phyloP scores from a whole-genome alignment of 1,140 invertebrate genomes.

The Drosophila rhopaloa region DNA sequence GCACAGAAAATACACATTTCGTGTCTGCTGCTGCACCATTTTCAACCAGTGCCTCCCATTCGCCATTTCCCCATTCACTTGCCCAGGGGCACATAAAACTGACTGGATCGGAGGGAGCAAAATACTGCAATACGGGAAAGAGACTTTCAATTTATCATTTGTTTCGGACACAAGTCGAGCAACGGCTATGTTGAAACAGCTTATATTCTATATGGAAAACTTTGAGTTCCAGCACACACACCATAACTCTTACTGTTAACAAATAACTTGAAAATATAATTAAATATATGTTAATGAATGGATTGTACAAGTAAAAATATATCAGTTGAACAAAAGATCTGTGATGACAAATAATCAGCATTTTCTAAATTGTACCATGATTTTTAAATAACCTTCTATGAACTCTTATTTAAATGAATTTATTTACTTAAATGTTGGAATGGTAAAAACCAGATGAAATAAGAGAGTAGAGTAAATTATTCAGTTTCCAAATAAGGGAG shows the following conservation, averaged over 20 bases:
- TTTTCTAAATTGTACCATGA: too few species aligned
- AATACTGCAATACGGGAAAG: not conserved
- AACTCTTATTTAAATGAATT: too few species aligned
- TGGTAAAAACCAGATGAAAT: too few species aligned
- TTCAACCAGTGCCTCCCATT: constrained; percentile 38
- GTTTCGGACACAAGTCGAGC: constrained; percentile 61
- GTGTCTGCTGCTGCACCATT: constrained; percentile 37
- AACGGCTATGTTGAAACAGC: not conserved
- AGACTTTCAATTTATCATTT: constrained; percentile 69
- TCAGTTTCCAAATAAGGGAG: too few species aligned
- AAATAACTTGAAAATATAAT: not conserved
- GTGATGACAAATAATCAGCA: too few species aligned
- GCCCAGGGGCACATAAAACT: constrained; percentile 13
- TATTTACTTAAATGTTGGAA: too few species aligned
- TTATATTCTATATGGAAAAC: not conserved
- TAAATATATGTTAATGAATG: too few species aligned
- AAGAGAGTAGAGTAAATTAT: too few species aligned
- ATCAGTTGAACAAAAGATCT: too few species aligned
- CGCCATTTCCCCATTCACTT: constrained; percentile 59
- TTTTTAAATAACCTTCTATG: too few species aligned
- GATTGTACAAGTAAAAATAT: too few species aligned
- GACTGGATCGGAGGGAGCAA: not conserved
- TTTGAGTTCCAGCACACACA: not conserved
- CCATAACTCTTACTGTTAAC: not conserved
- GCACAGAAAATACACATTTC: constrained; percentile 39